Evolutionary conservation across 2,797 vertebrate species (phyloP), one percentile per base, ranked within the genome.

Genomic region (Clarias laeviceps): DNA sequence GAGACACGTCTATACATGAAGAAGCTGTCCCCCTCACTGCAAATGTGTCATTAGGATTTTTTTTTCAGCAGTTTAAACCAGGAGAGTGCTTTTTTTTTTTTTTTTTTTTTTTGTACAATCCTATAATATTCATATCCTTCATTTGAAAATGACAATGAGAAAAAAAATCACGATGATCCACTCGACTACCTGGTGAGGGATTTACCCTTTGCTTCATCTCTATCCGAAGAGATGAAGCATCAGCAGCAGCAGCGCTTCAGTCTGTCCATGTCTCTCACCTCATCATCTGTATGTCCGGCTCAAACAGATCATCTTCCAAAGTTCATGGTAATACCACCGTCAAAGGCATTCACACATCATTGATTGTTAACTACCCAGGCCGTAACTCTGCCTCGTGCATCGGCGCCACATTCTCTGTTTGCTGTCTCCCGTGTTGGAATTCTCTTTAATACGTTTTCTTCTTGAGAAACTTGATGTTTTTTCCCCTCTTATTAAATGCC

Each of bases 161-260:
- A 29, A 50, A 50, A 66, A 54, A 56, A 4, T 9, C n/a, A 22
- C 18, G 4, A 54, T 66, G 27, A 81, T 66, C 79, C 27, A 32
- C 62, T 66, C n/a, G 8, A 50, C 32, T 29, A 22, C n/a, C 78
- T 65, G 37, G 17, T 20, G 40, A 66, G 37, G 18, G 62, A 80
- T 65, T 80, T 65, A 65, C n/a, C 40, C 40, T n/a, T 50, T 20
- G 61, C 37, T 50, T 80, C 78, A 29, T 80, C 62, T 37, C 32
- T 37, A 40, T 18, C 79, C 29, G 32, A 32, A 66, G 1, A 66
- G 61, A 65, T n/a, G n/a, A n/a, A n/a, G n/a, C n/a, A n/a, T n/a
- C n/a, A n/a, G n/a, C n/a, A n/a, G n/a, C 62, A 14, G n/a, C 17
- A 40, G 17, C 4, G 15, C 59, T 64, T 61, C 45, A n/a, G 57